These are phyloP conservation scores for Cryptomyrus ogoouensis DNA, from an alignment of 2,113 vertebrate species.

Conservation along the genomic window DNA sequence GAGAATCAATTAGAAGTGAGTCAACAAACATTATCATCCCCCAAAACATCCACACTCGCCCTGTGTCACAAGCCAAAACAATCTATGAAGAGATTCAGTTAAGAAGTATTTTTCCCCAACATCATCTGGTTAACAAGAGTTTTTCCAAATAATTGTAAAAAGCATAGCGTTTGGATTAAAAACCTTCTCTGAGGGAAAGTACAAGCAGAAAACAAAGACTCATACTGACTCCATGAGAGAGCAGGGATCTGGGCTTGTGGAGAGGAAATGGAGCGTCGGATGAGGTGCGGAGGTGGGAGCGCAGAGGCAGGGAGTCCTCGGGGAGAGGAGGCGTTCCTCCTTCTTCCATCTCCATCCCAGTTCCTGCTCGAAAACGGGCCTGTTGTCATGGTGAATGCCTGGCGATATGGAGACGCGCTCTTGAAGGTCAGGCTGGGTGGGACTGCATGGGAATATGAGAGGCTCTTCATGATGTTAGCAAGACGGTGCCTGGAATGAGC, in stretches of 20 bases:
- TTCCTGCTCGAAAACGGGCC: background rate
- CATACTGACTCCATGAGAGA: background rate
- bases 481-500: background rate
- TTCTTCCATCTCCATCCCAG: background rate
- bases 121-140: background rate
- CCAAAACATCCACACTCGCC: background rate
- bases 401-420: background rate
- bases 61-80: background rate
- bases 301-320: background rate
- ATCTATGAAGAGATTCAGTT: background rate
- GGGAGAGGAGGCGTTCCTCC: background rate
- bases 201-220: background rate
- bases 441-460: background rate
- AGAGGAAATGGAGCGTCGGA: background rate
- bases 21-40: background rate
- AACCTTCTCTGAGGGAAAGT: background rate
- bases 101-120: background rate
- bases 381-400: constrained; percentile 18
- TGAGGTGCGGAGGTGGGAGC: background rate
- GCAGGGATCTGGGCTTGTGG: background rate
- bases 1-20: background rate
- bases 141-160: background rate
- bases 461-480: background rate
- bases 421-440: constrained; percentile 4
- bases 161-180: background rate